Percentiles rank a stretch among this genome's conserved stretches.
phyloP scores from a whole-genome alignment of 2,113 vertebrate species.

The Poecilia latipinna region DNA sequence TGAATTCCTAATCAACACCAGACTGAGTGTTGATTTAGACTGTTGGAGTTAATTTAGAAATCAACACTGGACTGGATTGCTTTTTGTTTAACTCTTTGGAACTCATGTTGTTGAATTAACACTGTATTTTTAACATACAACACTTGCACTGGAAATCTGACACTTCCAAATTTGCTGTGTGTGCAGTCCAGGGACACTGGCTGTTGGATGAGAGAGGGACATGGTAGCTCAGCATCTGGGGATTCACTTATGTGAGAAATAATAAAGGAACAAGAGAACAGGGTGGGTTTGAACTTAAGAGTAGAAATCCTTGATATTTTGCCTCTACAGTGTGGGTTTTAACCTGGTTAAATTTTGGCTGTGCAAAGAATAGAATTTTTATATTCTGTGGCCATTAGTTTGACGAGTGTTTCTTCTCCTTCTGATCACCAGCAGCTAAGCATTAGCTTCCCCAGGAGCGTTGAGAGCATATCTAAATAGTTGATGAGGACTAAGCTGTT shows the following conservation, averaged over 20 bases:
- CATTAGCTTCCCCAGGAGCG: slow-evolving; percentile 65
- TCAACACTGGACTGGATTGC: too few species aligned
- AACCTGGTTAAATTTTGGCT: slow-evolving; percentile 26
- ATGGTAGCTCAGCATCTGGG: slow-evolving; percentile 44
- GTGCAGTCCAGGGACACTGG: not conserved
- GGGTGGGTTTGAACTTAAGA: slow-evolving; percentile 25
- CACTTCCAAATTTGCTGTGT: too few species aligned
- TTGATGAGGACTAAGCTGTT: slow-evolving; percentile 79
- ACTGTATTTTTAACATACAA: too few species aligned
- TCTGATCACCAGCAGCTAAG: slow-evolving; percentile 47
- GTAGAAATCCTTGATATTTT: slow-evolving; percentile 3
- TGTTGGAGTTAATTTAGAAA: too few species aligned
- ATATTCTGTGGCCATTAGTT: slow-evolving; percentile 11
- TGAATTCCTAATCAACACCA: too few species aligned
- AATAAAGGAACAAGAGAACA: not conserved
- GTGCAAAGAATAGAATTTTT: not conserved
- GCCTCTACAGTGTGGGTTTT: not conserved
- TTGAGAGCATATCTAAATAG: slow-evolving; percentile 80
- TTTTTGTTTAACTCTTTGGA: too few species aligned
- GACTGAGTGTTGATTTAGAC: too few species aligned
- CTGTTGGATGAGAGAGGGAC: slow-evolving; percentile 23
- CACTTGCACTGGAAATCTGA: too few species aligned
- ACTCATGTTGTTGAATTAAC: too few species aligned
- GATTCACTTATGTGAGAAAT: slow-evolving; percentile 41
- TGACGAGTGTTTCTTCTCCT: slow-evolving; percentile 41